These are phyloP conservation scores for Vireo altiloquus DNA, from an alignment of 2,113 vertebrate genomes.

Conservation along the genomic window DNA sequence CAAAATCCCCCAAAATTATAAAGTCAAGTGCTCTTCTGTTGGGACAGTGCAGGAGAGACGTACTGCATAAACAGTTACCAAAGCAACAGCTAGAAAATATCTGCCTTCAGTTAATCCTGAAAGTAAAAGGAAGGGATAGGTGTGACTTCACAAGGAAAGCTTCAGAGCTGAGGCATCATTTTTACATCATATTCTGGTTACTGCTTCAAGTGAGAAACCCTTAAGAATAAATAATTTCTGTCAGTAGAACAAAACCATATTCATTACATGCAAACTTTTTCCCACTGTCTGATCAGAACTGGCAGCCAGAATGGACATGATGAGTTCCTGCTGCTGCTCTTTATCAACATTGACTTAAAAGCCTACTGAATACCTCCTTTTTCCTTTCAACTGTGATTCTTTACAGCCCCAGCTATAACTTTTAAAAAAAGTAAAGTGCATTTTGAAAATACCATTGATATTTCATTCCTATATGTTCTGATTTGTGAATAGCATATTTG, in stretches of 20 bases:
- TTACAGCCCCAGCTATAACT: background rate
- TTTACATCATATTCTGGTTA: background rate
- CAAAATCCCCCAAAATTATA: slow-evolving; percentile 41
- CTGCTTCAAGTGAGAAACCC: background rate
- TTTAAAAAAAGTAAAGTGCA: background rate
- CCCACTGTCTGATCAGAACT: slow-evolving; percentile 8
- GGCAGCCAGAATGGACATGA: background rate
- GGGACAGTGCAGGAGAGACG: slow-evolving; percentile 28
- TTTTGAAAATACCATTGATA: background rate
- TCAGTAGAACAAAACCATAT: background rate
- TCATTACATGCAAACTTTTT: background rate
- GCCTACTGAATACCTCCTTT: background rate
- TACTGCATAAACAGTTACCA: slow-evolving; percentile 31
- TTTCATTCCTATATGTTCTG: background rate
- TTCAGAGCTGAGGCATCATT: background rate
- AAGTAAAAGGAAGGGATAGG: background rate
- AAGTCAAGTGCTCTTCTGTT: background rate
- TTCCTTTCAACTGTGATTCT: background rate
- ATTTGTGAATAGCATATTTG: background rate
- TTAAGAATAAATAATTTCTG: background rate
- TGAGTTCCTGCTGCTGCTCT: background rate
- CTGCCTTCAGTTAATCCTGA: background rate
- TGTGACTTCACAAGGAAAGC: background rate
- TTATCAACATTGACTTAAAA: background rate
- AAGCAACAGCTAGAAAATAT: slow-evolving; percentile 30